Base-by-base conservation (phyloP, 2,888 invertebrate genomes). In the Synergus umbraculus region DNA sequence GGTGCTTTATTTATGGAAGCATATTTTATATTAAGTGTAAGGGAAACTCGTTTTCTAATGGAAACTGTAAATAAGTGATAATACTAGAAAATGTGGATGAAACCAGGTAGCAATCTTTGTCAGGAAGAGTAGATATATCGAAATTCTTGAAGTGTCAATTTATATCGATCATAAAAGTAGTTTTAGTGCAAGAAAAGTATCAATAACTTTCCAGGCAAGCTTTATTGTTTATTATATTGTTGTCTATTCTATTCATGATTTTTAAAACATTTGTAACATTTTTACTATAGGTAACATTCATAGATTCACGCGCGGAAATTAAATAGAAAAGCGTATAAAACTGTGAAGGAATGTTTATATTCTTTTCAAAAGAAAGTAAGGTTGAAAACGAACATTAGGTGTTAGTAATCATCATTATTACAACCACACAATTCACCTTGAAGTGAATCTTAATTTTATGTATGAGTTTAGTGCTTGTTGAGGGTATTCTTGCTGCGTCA, bases 11-110 rank as follows among this genome's bases (percentile, higher is more conserved):
- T 66, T 44, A 66, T 66, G 44, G 18, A 18, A 44, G 43, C 44
- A 66, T 66, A 66, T 66, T 66, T 66, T 66, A 66, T 66, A 66
- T 66, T n/a, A 66, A 66, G 66, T 66, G 43, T 66, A 66, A 66
- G 66, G 44, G 44, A 66, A 66, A 66, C 66, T 66, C 44, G 66
- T 66, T 66, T 66, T 66, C 66, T 66, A 66, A 66, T 66, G 66
- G 66, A 44, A 66, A 66, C 66, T 66, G 66, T 66, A 66, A 66
- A 66, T 66, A 66, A 66, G 66, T 66, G 66, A 66, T 66, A 66
- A 66, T 66, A 66, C 44, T 18, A 29, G 22, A 29, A 29, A 29
- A 29, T 29, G 22, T 29, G 22, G 22, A 29, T 29, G 22, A 29
- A 29, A 29, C 22, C 66, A 44, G 44, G 66, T 66, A 44, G 66